A percentile compares a stretch with the other conserved stretches of the same genome.
Evolutionary conservation across 2,888 invertebrate genomes (phyloP).

Genomic region (Drosophila picticornis): DNA sequence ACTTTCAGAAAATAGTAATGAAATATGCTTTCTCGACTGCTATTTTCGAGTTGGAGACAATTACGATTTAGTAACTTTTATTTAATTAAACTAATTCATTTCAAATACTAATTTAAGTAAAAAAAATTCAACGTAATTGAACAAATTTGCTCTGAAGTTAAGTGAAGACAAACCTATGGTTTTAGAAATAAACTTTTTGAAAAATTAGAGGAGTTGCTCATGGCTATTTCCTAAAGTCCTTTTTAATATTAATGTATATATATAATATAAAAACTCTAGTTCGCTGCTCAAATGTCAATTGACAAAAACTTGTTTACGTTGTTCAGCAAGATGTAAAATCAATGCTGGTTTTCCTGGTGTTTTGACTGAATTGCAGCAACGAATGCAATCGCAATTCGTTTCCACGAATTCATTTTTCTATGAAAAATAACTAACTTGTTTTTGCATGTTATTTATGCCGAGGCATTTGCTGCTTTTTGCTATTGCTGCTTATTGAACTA

Average conservation of each 20-base stretch:
- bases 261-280: not conserved
- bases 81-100: not conserved
- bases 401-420: not conserved
- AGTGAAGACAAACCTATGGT: not conserved
- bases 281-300: not conserved
- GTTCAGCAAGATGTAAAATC: not conserved
- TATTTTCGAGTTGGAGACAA: too few relatives aligned
- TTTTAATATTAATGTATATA: not conserved
- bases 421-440: slow-evolving; percentile 2
- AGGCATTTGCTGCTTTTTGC: not conserved
- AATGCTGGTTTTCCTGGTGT: not conserved
- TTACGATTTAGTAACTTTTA: not conserved
- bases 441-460: not conserved
- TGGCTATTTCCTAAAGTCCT: too few relatives aligned
- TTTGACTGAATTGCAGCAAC: not conserved
- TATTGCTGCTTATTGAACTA: slow-evolving; percentile 9
- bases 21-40: not conserved
- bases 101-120: not conserved
- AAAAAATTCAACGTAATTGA: not conserved
- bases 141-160: not conserved
- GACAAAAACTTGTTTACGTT: not conserved
- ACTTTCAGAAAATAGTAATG: not conserved
- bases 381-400: not conserved
- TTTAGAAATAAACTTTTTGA: not conserved
- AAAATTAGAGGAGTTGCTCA: too few relatives aligned